These are phyloP conservation scores for Penaeus japonicus DNA, from an alignment of 1,140 invertebrate genomes.

Conservation along the genomic window DNA sequence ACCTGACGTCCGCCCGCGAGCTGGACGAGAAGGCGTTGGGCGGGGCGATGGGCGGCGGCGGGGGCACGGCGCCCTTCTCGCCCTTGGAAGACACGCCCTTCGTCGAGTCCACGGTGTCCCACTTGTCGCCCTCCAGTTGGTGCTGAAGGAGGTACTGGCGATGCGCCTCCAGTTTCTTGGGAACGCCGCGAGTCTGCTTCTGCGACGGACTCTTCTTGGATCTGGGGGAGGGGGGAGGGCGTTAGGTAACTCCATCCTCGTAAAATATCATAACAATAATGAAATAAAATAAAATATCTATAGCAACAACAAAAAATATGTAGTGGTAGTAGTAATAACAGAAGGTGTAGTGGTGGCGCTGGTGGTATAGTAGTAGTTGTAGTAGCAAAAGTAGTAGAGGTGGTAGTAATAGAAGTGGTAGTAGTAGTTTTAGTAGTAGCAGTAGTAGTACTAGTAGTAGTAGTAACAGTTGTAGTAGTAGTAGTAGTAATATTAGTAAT, in stretches of 20 bases:
- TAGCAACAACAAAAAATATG: no score
- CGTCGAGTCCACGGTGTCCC: constrained; percentile 54
- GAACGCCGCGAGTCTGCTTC: constrained; percentile 66
- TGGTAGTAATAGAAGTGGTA: no score
- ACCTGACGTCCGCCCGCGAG: constrained; percentile 4
- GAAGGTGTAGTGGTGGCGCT: no score
- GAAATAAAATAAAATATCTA: no score
- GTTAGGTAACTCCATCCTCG: background rate
- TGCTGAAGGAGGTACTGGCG: constrained; percentile 84
- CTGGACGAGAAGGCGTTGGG: constrained; percentile 16
- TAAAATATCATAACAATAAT: background rate
- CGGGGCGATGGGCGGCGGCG: constrained; percentile 58
- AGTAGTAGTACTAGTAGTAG: no score
- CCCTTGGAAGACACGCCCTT: constrained; percentile 34
- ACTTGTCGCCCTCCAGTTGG: constrained; percentile 73
- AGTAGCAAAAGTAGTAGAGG: no score
- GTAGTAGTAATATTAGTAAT: no score
- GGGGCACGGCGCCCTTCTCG: constrained; percentile 60
- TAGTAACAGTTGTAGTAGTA: no score
- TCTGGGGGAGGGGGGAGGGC: background rate
- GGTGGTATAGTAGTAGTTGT: no score
- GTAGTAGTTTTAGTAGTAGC: no score
- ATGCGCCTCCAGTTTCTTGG: constrained; percentile 81
- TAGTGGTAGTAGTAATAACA: no score
- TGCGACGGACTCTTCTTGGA: constrained; percentile 64